Base-by-base conservation (phyloP, 1,140 invertebrate species). In the Agraylea sexmaculata region DNA sequence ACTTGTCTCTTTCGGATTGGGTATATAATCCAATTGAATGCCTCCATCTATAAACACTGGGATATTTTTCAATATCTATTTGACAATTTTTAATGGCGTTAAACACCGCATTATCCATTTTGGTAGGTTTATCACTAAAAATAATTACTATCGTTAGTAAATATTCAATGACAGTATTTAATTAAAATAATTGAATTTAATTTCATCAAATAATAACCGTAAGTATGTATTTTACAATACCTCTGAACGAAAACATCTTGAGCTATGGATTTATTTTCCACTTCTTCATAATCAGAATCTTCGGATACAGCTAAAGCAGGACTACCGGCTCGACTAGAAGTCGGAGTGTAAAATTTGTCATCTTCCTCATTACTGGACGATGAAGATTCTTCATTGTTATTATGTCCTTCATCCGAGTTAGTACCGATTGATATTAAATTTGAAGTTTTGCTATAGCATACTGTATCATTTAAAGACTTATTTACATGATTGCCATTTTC, bases 31-130 rank as follows among this genome's bases (percentile, higher is more conserved):
- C 59, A 5, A 78, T 60, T 2, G 64, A 68, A 49, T 77, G 71
- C 44, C 70, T 60, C 81, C 81, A 86, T 27, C 70, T 68, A 53
- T 74, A 74, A 43, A 83, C 69, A 51, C 70, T 66, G n/a, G 81
- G 80, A 58, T 71, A 77, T 42, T 69, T 54, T 16, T 68, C 58
- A 17, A 66, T 51, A 19, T 65, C 59, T 30, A 83, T 56, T 6
- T 60, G 19, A 36, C 60, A 55, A 42, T 67, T 50, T 20, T 60
- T 51, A 40, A 84, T 53, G 4, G 80, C 80, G 50, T 78, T 77
- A 41, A 69, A 75, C 30, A 83, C 80, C 22, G 78, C 68, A 40
- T 73, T 60, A 59, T 86, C 82, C 37, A 75, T 69, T 54, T 80
- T 82, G 0, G 74, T 74, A 12, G 79, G 77, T 44, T 69, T 63